Percentiles rank a stretch among this genome's conserved stretches.
Evolutionary conservation across 2,113 vertebrate species (phyloP).

Genomic region (Corythaixoides concolor): DNA sequence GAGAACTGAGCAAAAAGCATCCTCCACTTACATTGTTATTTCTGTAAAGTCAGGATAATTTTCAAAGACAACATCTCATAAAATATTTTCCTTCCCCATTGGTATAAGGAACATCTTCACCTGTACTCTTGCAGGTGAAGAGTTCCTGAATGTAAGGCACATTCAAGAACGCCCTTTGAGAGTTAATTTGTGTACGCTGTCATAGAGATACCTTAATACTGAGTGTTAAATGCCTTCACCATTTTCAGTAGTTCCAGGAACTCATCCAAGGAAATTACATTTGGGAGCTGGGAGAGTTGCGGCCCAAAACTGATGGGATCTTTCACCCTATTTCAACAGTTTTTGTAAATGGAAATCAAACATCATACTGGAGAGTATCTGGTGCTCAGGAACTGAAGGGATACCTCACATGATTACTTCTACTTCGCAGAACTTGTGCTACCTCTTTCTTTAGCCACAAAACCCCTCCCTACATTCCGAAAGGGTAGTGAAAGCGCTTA

Average conservation of each 20-base stretch:
- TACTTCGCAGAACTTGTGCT: background rate
- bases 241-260: background rate
- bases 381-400: background rate
- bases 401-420: background rate
- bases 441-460: background rate
- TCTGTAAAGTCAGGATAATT: no score
- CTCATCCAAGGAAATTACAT: background rate
- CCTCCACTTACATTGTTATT: background rate
- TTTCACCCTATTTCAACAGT: background rate
- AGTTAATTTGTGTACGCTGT: background rate
- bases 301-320: background rate
- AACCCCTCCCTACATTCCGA: background rate
- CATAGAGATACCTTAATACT: background rate
- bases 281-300: background rate
- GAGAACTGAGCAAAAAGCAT: background rate
- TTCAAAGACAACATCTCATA: background rate
- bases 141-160: background rate
- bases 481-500: background rate
- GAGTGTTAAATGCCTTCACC: background rate
- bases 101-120: background rate
- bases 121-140: background rate
- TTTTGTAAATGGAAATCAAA: background rate
- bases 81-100: background rate
- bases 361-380: background rate
- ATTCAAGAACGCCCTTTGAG: background rate